Conservation (phyloP, 2,888 invertebrate species). For the Plebejus anna region DNA sequence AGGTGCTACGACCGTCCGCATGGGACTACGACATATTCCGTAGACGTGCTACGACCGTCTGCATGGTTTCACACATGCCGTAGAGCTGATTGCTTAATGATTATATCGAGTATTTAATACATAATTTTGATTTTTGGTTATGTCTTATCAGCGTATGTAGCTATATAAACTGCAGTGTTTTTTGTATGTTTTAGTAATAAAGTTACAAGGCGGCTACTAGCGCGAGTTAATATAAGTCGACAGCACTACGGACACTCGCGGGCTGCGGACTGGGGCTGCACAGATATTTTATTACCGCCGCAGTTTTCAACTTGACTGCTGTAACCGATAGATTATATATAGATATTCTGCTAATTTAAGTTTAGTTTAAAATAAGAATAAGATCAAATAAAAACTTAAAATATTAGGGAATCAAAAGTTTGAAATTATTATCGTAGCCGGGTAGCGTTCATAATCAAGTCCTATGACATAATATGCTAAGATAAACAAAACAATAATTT, state of each 20-base stretch:
- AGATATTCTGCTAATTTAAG: not conserved
- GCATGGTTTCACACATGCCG: not conserved
- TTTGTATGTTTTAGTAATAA: not conserved
- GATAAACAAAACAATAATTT: too few relatives aligned
- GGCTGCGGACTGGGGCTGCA: not conserved
- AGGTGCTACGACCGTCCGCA: too few relatives aligned
- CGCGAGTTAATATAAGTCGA: not conserved
- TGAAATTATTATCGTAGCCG: too few relatives aligned
- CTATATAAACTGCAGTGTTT: not conserved
- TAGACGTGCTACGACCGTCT: too few relatives aligned
- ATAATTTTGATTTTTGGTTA: too few relatives aligned
- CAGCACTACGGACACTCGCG: not conserved
- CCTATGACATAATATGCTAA: too few relatives aligned
- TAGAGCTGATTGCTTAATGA: not conserved
- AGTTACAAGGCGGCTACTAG: not conserved
- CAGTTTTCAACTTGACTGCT: not conserved
- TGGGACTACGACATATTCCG: too few relatives aligned
- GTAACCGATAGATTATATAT: not conserved
- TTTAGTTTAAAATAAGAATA: not conserved
- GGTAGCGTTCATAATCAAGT: too few relatives aligned
- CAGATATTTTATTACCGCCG: not conserved
- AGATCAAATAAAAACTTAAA: not conserved
- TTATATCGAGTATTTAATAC: too few relatives aligned
- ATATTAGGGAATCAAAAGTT: not conserved
- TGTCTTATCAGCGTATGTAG: not conserved